These are phyloP conservation scores for Lepidocyrtinus sp. DNA, from an alignment of 2,888 invertebrate species.

Conservation along the genomic window DNA sequence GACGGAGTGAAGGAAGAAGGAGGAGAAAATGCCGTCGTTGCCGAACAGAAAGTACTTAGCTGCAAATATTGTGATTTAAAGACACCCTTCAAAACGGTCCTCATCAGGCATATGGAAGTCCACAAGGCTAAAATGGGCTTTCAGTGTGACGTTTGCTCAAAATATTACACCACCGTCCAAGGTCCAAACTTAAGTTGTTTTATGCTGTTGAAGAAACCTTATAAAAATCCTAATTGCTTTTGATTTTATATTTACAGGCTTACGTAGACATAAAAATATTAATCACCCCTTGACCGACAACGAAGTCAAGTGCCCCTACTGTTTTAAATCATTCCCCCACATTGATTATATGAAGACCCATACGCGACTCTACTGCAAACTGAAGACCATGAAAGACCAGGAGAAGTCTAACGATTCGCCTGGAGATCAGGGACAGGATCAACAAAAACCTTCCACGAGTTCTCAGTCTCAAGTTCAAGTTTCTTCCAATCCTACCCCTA, in stretches of 20 bases:
- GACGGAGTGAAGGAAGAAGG: background rate
- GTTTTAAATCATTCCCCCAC: background rate
- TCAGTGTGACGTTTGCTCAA: slow-evolving; percentile 20
- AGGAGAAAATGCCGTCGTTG: background rate
- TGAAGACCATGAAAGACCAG: background rate
- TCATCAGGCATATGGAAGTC: background rate
- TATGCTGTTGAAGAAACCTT: too few species aligned
- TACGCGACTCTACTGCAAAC: background rate
- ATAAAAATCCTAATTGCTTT: too few species aligned
- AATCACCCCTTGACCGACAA: slow-evolving; percentile 12
- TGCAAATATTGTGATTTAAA: slow-evolving; percentile 21
- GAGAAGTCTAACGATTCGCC: background rate
- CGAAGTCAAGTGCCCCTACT: slow-evolving; percentile 6
- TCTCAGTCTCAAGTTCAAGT: background rate
- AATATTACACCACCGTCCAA: background rate
- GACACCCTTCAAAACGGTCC: background rate
- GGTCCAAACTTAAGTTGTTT: too few species aligned
- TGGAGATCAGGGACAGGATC: too few species aligned
- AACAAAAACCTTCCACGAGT: background rate
- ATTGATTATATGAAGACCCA: slow-evolving; percentile 24
- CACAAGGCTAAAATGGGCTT: slow-evolving; percentile 21
- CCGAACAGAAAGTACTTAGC: background rate
- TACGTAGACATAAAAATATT: background rate
- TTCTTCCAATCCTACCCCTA: background rate
- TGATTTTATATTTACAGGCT: too few species aligned